Base-by-base conservation (phyloP, 2,113 vertebrate genomes). In the Anoplopoma fimbria region DNA sequence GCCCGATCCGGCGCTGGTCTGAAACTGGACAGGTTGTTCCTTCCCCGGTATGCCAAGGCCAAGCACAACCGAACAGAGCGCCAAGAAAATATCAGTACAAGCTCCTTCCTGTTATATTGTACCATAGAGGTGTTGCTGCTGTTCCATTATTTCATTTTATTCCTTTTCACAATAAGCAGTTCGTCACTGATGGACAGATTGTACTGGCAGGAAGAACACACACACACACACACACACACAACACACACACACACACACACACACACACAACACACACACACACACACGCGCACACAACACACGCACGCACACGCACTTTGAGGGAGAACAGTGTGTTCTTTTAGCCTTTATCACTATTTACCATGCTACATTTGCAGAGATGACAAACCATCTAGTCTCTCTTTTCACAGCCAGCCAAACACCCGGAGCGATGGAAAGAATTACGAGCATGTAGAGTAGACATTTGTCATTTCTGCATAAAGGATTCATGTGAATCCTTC, bases 11-110 rank as follows among this genome's bases (percentile, higher is more conserved):
- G 3, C 14, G 27, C 83, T 65, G 67, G 6, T 77, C 64, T 74
- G 53, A 79, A 45, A 79, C 21, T 55, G 83, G 63, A 92, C 90
- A 53, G 82, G 64, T 73, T 85, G 80, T 89, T 85, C 85, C 79
- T 58, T 71, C 14, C 14, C 60, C 3, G 4, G 31, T 29, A 3
- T 62, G 58, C 45, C 1, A 27, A 33, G 33, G 45, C 62, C 62
- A 70, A 63, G 79, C 68, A 79, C n/a, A 21, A n/a, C 8, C 0
- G 8, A 71, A 72, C 27, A 40, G 68, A 42, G 23, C 0, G 15
- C 29, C 1, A 1, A 4, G 55, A 12, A 10, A 45, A 27, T 17
- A 47, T n/a, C 17, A 2, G 29, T 10, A 33, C 4, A 40, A 53
- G 31, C 33, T 36, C 31, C 6, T 27, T 75, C 49, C 69, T 57